Evolutionary conservation across 2,797 vertebrate genomes (phyloP).

Genomic region (Neosilurus mollespiculum): DNA sequence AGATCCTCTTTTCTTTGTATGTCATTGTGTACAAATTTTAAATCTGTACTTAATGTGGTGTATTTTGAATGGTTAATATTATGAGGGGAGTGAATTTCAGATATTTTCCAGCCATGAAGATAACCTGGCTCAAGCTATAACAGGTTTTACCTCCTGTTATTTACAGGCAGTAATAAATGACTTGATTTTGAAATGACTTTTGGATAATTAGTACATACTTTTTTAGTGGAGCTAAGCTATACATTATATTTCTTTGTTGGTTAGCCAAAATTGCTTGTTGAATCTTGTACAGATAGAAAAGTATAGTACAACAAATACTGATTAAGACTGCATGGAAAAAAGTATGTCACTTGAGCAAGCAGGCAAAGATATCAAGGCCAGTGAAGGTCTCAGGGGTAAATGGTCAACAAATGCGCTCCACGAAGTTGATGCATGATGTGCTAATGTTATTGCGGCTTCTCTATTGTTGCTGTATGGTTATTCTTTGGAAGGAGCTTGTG

Average conservation of each 20-base stretch:
- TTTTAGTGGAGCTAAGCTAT: conserved; percentile 58
- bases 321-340: conserved; percentile 14
- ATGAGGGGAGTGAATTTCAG: conserved; percentile 58
- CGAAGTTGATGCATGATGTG: conserved; percentile 29
- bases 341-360: neutral
- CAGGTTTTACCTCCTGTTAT: conserved; percentile 59
- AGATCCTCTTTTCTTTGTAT: conserved; percentile 49
- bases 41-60: conserved; percentile 6
- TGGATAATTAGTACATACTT: conserved; percentile 66
- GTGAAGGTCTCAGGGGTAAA: neutral
- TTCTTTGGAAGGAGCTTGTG: conserved; percentile 23
- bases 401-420: neutral
- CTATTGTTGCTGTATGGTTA: conserved; percentile 28
- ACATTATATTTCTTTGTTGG: conserved; percentile 54
- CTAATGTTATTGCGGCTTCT: conserved; percentile 20
- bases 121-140: conserved; percentile 62
- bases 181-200: conserved; percentile 43
- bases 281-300: conserved; percentile 55
- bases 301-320: conserved; percentile 45
- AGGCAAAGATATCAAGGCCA: neutral
- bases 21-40: conserved; percentile 46
- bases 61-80: conserved; percentile 32
- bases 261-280: conserved; percentile 53
- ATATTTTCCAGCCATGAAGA: conserved; percentile 58
- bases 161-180: conserved; percentile 25